Conservation (phyloP, 2,797 vertebrate genomes). For the Myiotriccus ornatus region DNA sequence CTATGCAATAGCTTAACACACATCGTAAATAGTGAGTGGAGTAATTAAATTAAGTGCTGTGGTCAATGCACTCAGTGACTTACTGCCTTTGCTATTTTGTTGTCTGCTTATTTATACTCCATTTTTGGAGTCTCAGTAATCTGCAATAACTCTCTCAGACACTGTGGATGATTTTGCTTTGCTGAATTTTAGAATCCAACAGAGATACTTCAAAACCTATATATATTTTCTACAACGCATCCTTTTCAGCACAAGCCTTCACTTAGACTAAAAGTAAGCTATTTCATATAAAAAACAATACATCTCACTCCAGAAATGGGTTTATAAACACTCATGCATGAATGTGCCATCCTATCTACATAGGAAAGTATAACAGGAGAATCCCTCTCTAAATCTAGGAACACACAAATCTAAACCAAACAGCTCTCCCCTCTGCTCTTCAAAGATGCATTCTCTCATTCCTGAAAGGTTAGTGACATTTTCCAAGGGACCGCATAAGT, state of each 20-base stretch:
- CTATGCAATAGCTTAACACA: not conserved
- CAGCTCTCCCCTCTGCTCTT: not conserved
- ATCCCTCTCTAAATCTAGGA: not conserved
- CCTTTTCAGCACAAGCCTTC: not conserved
- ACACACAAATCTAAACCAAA: not conserved
- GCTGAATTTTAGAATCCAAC: slow-evolving; percentile 1
- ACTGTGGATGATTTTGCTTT: not conserved
- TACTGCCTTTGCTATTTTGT: not conserved
- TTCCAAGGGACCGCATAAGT: not conserved
- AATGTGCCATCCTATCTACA: not conserved
- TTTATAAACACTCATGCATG: not conserved
- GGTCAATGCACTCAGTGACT: not conserved
- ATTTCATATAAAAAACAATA: not conserved
- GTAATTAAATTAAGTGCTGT: not conserved
- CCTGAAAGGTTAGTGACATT: not conserved
- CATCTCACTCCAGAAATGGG: not conserved
- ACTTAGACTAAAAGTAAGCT: not conserved
- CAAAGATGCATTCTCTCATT: not conserved
- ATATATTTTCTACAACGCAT: not conserved
- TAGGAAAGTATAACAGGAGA: not conserved
- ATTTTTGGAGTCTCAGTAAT: not conserved
- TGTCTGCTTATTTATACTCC: not conserved
- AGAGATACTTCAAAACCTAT: not conserved
- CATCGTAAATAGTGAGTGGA: not conserved
- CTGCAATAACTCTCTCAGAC: not conserved